Percentiles rank a stretch among this genome's conserved stretches.
Evolutionary conservation across 2,797 vertebrate species (phyloP).

Genomic region (Propithecus deckenii): DNA sequence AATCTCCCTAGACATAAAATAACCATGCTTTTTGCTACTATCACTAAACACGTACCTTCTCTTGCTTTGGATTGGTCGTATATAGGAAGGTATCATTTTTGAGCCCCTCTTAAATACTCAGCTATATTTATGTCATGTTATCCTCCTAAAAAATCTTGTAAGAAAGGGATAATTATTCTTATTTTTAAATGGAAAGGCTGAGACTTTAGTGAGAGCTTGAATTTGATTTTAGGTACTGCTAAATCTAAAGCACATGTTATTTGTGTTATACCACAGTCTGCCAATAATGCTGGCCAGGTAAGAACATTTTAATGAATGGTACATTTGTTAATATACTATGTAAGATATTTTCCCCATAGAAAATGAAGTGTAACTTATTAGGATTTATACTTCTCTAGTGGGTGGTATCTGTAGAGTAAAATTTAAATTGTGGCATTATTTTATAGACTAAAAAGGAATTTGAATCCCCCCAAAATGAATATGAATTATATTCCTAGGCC

Average conservation of each 20-base stretch:
- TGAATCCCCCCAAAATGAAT: neutral
- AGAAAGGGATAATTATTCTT: slow-evolving; percentile 27
- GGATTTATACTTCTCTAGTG: slow-evolving; percentile 11
- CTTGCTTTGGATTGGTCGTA: neutral
- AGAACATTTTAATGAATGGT: slow-evolving; percentile 36
- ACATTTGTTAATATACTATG: neutral
- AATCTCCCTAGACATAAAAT: neutral
- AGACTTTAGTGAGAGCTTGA: slow-evolving; percentile 27
- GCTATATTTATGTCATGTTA: neutral
- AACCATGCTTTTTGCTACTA: neutral
- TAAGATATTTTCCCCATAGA: slow-evolving; percentile 36
- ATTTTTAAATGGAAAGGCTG: slow-evolving; percentile 25
- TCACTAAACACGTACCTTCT: neutral
- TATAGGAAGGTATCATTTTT: neutral
- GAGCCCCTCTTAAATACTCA: neutral
- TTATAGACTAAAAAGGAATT: slow-evolving; percentile 38
- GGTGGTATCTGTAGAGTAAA: neutral
- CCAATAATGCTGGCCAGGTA: slow-evolving; percentile 18
- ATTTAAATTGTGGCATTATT: slow-evolving; percentile 21
- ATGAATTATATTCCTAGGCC: neutral
- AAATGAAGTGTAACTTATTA: slow-evolving; percentile 14
- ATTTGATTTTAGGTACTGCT: slow-evolving; percentile 6
- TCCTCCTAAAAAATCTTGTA: slow-evolving; percentile 6
- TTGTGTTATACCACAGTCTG: slow-evolving; percentile 4
- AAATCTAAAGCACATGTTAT: slow-evolving; percentile 5